These are phyloP conservation scores for Anas acuta DNA, from an alignment of 2,797 vertebrate genomes.

Conservation along the genomic window DNA sequence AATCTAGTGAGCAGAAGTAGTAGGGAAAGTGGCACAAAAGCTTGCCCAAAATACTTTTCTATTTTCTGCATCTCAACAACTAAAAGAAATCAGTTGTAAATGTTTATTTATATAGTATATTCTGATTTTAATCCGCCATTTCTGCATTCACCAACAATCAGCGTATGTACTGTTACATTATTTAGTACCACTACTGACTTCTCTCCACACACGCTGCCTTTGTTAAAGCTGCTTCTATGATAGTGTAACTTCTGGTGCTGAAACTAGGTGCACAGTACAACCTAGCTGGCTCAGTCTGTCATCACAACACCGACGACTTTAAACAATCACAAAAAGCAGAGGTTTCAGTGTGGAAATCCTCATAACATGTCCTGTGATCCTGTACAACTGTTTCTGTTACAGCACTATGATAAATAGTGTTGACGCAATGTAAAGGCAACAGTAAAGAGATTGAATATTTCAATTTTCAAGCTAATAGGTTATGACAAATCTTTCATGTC, in stretches of 20 bases:
- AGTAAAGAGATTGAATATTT: background rate
- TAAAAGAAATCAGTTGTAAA: accelerated
- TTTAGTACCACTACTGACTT: constrained; percentile 11
- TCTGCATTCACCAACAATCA: background rate
- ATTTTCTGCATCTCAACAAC: background rate
- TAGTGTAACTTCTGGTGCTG: background rate
- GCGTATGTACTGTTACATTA: background rate
- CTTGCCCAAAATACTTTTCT: background rate
- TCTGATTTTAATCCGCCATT: background rate
- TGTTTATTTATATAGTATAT: accelerated
- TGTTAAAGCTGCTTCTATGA: constrained; percentile 7
- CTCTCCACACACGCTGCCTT: background rate
- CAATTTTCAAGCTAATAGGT: background rate
- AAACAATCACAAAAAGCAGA: background rate
- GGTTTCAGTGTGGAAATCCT: background rate
- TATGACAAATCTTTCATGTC: background rate
- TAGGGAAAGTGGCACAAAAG: background rate
- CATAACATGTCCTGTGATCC: background rate
- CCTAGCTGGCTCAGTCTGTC: background rate
- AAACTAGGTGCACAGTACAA: constrained; percentile 7
- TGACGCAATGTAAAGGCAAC: background rate
- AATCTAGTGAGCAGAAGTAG: background rate
- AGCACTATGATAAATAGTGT: background rate
- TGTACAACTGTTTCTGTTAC: background rate
- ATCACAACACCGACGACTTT: background rate